Conservation (phyloP, 2,113 vertebrate species). For the Miniopterus natalensis region DNA sequence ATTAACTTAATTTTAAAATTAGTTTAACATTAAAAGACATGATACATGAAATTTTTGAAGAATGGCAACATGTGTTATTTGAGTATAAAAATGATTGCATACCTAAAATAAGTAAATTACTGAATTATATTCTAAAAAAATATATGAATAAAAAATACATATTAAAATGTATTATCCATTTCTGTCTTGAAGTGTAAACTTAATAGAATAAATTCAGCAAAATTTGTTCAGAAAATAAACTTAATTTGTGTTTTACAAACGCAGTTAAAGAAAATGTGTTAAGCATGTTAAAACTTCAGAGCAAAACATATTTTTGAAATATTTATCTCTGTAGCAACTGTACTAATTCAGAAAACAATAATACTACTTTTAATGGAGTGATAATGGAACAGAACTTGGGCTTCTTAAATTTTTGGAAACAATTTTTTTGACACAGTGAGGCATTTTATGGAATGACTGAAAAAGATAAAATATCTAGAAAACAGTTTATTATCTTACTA, state of each 20-base stretch:
- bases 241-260: not conserved
- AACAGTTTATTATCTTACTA: not conserved
- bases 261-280: not conserved
- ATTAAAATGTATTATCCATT: not conserved
- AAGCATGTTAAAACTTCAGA: not conserved
- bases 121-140: slow-evolving; percentile 5
- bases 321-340: not conserved
- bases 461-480: not conserved
- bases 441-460: not conserved
- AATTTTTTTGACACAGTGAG: not conserved
- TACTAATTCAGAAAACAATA: not conserved
- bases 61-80: not conserved
- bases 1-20: not conserved
- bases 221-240: not conserved
- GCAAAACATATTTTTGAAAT: not conserved
- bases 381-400: not conserved
- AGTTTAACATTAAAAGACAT: not conserved
- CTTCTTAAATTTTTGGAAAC: not conserved
- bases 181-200: not conserved
- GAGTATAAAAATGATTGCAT: not conserved
- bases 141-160: not conserved
- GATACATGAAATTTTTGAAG: not conserved
- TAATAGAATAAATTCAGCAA: not conserved
- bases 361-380: not conserved
- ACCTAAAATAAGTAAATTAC: not conserved